Base-by-base conservation (phyloP, 2,888 invertebrate genomes). In the Ophioninae sp. region DNA sequence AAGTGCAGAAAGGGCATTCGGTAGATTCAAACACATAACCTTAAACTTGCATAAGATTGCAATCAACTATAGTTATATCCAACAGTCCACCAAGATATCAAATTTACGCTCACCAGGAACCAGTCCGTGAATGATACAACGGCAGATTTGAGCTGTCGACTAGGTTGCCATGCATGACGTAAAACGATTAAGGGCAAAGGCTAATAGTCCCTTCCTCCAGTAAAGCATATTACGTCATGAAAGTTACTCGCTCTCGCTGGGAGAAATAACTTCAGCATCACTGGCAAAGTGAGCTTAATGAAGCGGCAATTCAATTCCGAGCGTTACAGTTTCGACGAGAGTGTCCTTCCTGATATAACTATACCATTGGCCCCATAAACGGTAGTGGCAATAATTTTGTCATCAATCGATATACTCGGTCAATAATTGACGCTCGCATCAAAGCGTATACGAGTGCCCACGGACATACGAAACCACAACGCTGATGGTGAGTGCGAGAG, bases 281-380 rank as follows among this genome's bases (percentile, higher is more conserved):
- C 64, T 30, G 63, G 20, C 56, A 51, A 56, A 64, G 73, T 72
- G 20, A 71, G 44, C 51, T 3, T 51, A 51, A 51, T 37, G 22
- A 75, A 65, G 80, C 59, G 68, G 56, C n/a, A 58, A 58, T 63
- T 76, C 51, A 81, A 88, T 88, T 88, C 87, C 83, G 86, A 78
- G 82, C 72, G 83, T 81, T 81, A 73, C 89, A 89, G 88, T 89
- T 90, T 90, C 89, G 90, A 90, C 87, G 87, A 74, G 68, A 44
- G 58, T 61, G n/a, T 63, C 22, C 30, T 39, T 5, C 68, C 23
- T 65, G 20, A 17, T 82, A 69, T 58, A 58, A 69, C 63, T 44
- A 61, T 41, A 83, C 83, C 67, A 90, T 89, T 89, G 89, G 81
- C 67, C 78, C 22, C 56, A 44, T 64, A 69, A 23, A 51, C 84